Conservation (phyloP, 2,888 invertebrate species). For the Leptura quadrifasciata region DNA sequence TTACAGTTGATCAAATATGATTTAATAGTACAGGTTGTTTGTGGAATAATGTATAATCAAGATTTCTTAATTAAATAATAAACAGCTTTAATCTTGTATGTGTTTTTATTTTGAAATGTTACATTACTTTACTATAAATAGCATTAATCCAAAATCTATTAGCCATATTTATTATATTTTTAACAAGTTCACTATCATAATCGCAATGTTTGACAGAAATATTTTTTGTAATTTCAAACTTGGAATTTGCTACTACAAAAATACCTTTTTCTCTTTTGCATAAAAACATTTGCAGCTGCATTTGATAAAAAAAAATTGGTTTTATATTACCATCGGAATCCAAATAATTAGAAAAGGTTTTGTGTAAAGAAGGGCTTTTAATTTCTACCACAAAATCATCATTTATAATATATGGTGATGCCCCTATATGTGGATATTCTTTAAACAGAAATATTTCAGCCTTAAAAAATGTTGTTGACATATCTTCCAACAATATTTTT, state of each 20-base stretch:
- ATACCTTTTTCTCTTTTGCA: slow-evolving; percentile 17
- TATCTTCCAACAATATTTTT: not conserved
- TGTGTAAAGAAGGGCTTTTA: slow-evolving; percentile 20
- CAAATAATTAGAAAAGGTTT: not conserved
- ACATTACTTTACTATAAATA: slow-evolving; percentile 18
- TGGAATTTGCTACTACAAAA: slow-evolving; percentile 23
- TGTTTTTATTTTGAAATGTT: slow-evolving; percentile 19
- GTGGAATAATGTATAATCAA: slow-evolving; percentile 30
- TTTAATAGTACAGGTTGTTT: slow-evolving; percentile 44
- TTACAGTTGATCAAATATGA: slow-evolving; percentile 47
- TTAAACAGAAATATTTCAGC: not conserved
- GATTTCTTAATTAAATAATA: slow-evolving; percentile 25
- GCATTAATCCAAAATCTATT: slow-evolving; percentile 12
- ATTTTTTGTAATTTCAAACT: slow-evolving; percentile 18
- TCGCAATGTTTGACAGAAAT: slow-evolving; percentile 18
- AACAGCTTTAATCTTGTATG: not conserved
- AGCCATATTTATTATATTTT: slow-evolving; percentile 23
- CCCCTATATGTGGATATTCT: not conserved
- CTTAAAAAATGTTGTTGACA: slow-evolving; percentile 13
- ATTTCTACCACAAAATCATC: slow-evolving; percentile 19
- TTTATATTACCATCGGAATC: slow-evolving; percentile 16
- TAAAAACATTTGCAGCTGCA: slow-evolving; percentile 31
- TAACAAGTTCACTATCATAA: slow-evolving; percentile 27
- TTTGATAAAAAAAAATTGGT: slow-evolving; percentile 22
- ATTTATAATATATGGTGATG: not conserved